These are phyloP conservation scores for Penelope pileata DNA, from an alignment of 2,113 vertebrate genomes.

Conservation along the genomic window DNA sequence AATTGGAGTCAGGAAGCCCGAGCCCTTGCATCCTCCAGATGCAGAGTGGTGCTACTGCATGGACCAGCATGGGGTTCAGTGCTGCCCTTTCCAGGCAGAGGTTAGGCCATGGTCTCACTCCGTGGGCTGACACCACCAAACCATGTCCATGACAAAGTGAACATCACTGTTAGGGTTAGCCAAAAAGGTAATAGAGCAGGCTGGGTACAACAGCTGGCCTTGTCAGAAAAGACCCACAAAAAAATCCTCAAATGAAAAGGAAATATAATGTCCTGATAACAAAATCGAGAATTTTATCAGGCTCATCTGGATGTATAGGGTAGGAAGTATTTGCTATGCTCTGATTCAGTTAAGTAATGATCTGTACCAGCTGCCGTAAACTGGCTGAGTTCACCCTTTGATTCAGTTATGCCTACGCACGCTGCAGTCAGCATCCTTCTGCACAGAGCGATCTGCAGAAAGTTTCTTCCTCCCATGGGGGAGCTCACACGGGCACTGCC, in stretches of 20 bases:
- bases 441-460: neutral
- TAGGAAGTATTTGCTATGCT: slow-evolving; percentile 15
- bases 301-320: neutral
- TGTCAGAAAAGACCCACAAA: neutral
- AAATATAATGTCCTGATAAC: neutral
- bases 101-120: accelerated
- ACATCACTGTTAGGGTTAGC: neutral
- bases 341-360: slow-evolving; percentile 42
- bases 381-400: slow-evolving; percentile 43
- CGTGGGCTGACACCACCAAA: neutral
- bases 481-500: accelerated
- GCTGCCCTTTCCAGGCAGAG: neutral
- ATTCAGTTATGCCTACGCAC: slow-evolving; percentile 33
- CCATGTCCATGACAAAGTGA: accelerated
- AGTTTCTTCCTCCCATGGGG: neutral
- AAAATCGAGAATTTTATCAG: slow-evolving; percentile 4
- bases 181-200: neutral
- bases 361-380: slow-evolving; percentile 36
- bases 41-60: neutral
- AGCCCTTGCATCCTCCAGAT: neutral
- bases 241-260: neutral
- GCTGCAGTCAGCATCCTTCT: slow-evolving; percentile 16
- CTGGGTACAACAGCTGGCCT: neutral
- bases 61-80: neutral
- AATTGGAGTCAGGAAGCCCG: neutral